Conservation (phyloP, 1,140 invertebrate species). For the Dreissena rostriformis region DNA sequence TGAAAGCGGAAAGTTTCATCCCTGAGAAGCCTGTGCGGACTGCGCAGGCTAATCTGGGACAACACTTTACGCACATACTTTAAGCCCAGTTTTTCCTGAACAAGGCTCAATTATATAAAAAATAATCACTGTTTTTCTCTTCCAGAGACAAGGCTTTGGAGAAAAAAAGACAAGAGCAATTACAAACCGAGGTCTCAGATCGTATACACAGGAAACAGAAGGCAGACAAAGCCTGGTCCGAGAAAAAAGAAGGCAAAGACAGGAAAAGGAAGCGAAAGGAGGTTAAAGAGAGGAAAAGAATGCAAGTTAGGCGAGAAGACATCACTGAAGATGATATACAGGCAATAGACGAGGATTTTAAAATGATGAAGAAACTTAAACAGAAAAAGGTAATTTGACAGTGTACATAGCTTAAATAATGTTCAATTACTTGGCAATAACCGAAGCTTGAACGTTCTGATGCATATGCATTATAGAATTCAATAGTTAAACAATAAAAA, state of each 20-base stretch:
- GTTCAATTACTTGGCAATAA: background rate
- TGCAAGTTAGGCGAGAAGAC: conserved; percentile 74
- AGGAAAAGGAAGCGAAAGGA: conserved; percentile 86
- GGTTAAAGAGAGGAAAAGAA: conserved; percentile 81
- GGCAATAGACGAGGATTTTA: conserved; percentile 91
- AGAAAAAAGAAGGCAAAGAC: conserved; percentile 88
- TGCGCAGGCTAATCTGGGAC: too few relatives aligned
- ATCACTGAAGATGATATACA: conserved; percentile 87
- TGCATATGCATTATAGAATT: background rate
- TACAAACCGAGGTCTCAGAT: conserved; percentile 81
- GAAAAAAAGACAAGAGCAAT: conserved; percentile 87
- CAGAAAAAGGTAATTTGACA: conserved; percentile 86
- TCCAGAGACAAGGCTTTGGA: conserved; percentile 89
- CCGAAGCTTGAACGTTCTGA: background rate
- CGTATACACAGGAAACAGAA: conserved; percentile 56
- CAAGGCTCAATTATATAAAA: too few relatives aligned
- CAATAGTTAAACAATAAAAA: background rate
- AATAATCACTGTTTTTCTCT: too few relatives aligned
- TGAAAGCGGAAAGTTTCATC: too few relatives aligned
- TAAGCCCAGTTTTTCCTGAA: too few relatives aligned
- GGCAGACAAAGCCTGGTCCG: conserved; percentile 87
- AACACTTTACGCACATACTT: too few relatives aligned
- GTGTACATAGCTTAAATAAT: conserved; percentile 1
- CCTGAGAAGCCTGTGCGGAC: too few relatives aligned
- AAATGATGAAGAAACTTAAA: conserved; percentile 93